A percentile compares a stretch with the other conserved stretches of the same genome.
phyloP scores from a whole-genome alignment of 35 echinoderm and acorn worm genomes.

The Patiria miniata region DNA sequence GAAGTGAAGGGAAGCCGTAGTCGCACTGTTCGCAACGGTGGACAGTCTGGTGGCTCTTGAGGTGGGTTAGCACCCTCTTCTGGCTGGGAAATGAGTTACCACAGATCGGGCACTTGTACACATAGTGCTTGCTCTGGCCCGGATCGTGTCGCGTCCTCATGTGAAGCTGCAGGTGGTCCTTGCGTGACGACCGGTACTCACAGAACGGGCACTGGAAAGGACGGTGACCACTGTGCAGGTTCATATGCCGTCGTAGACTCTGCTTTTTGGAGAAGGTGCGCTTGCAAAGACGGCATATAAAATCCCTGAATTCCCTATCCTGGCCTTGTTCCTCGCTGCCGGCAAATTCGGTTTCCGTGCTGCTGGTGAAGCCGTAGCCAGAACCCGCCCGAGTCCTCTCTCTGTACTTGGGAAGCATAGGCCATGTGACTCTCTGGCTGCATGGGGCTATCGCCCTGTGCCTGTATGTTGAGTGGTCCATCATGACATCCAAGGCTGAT shows the following conservation, averaged over 20 bases:
- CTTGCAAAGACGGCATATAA: conserved; percentile 64
- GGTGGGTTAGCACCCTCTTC: conserved; percentile 66
- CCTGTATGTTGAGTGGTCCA: conserved; percentile 9
- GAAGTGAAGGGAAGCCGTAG: conserved; percentile 49
- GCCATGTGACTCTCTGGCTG: not conserved
- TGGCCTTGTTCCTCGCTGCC: not conserved
- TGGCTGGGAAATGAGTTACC: conserved; percentile 69
- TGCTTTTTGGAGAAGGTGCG: conserved; percentile 77
- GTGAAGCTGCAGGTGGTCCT: conserved; percentile 75
- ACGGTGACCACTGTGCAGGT: conserved; percentile 72
- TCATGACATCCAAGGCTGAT: conserved; percentile 17
- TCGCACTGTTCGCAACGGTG: conserved; percentile 65
- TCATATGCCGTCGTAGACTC: conserved; percentile 73
- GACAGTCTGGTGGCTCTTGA: conserved; percentile 66
- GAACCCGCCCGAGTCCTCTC: conserved; percentile 9
- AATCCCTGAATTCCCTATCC: conserved; percentile 18
- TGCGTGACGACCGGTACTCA: conserved; percentile 52
- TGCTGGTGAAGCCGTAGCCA: conserved; percentile 23
- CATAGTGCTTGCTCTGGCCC: conserved; percentile 67
- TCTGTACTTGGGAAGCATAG: conserved; percentile 3
- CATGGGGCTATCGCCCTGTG: not conserved
- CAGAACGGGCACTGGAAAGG: conserved; percentile 83
- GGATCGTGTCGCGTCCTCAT: conserved; percentile 66
- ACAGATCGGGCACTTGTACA: conserved; percentile 74
- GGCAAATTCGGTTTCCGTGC: conserved; percentile 5